Percentiles rank a stretch among this genome's conserved stretches.
Evolutionary conservation across 2,113 vertebrate genomes (phyloP).

Genomic region (Diglossa brunneiventris): DNA sequence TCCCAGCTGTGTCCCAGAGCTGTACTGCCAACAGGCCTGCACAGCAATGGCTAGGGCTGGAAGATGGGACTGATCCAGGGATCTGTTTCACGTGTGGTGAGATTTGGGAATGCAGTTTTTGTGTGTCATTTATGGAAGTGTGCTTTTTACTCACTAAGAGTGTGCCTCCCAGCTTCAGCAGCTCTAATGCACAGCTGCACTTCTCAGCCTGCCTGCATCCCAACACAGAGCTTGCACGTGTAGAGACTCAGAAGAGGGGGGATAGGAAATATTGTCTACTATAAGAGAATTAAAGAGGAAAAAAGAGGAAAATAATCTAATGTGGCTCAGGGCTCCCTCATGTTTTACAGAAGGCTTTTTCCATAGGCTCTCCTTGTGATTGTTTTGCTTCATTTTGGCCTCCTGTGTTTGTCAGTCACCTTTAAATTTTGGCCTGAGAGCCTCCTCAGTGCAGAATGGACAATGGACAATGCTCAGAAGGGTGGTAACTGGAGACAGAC

Average conservation of each 20-base stretch:
- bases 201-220: not conserved
- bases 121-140: not conserved
- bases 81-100: fast-evolving
- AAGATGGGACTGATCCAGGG: not conserved
- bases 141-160: fast-evolving
- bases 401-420: not conserved
- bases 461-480: not conserved
- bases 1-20: not conserved
- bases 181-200: not conserved
- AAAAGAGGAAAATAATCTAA: not conserved
- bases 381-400: not conserved
- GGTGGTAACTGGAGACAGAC: not conserved
- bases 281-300: not conserved
- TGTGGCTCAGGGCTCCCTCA: fast-evolving
- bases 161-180: not conserved
- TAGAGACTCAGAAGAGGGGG: not conserved
- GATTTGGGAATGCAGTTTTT: not conserved
- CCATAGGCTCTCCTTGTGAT: not conserved
- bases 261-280: not conserved
- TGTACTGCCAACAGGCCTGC: not conserved
- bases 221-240: fast-evolving
- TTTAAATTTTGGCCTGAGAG: not conserved
- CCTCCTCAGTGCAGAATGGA: not conserved
- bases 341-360: not conserved
- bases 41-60: not conserved